Evolutionary conservation across 2,888 invertebrate species (phyloP), one percentile per base, ranked within the genome.

Genomic region (Himalopsyche tibetana): DNA sequence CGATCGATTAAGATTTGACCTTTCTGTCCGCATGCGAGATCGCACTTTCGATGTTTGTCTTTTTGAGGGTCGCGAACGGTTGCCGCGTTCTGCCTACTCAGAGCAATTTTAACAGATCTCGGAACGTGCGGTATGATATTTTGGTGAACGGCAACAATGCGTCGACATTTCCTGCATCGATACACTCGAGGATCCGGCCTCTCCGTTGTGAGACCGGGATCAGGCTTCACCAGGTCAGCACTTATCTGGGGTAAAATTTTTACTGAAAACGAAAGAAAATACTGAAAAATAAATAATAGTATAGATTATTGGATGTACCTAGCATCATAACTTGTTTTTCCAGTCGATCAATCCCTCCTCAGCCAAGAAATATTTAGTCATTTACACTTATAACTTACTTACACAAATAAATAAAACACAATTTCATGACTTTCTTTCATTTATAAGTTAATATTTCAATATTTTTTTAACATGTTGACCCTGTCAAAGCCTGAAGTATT

Each of bases 101-200:
- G 36, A 45, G 86, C 87, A 51, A 88, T 56, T 40, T 87, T 85
- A 12, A 90, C 89, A 88, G 90, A 90, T 80, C 92, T 91, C 9
- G 93, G 93, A 42, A 93, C 91, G 90, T 98, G 98, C 12, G 95
- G 94, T 82, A 98, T 94, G 87, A 98, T 93, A 91, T 97, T 97
- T 84, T 94, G 95, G 90, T 96, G 96, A 74, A 95, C 95, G 84
- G 98, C 98, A n/a, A 98, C 94, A 38, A 97, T 94, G 55, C 97
- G 94, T 87, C 96, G 94, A 91, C 98, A 98, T 90, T 95, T 96
- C 90, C 94, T 95, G 91, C 98, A 98, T 88, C 97, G 94, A 92
- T 97, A 98, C 11, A 97, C 97, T 84, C 95, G 94, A 0, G 97
- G 97, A 89, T 97, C 97, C 0, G 97, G 97, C 89, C 95, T 94